Base-by-base conservation (phyloP, 2,888 invertebrate genomes). In the Tolmerus cingulatus region DNA sequence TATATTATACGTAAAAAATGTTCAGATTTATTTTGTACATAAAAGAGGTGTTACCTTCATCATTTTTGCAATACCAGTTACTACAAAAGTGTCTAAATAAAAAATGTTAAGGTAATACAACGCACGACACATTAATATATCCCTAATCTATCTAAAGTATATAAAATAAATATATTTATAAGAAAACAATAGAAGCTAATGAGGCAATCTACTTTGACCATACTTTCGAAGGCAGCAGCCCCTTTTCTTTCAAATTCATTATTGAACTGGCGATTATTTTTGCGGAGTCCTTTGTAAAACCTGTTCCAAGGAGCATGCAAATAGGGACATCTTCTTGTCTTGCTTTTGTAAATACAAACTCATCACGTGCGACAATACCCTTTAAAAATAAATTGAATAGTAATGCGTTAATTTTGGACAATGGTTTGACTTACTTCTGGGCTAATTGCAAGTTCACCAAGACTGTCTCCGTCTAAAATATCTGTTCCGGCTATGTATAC, bases 401-500 rank as follows among this genome's bases (percentile, higher is more conserved):
- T 16, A 3, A 3, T 74, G n/a, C 16, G 1, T 37, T 9, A 57
- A n/a, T 7, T 5, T 84, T 66, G 0, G 14, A 37, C 14, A 37
- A 51, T 76, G 9, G 30, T 8, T 51, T 1, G 30, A 55, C 79
- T 84, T 34, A 88, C 14, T 7, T 94, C 91, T 90, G 95, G 93
- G 88, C 95, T 94, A 81, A 97, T 94, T 9, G 94, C 92, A 90
- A 97, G 92, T 79, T 93, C 92, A 0, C 97, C 97, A 5, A 97
- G 93, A 0, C 95, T 95, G 91, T 97, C 97, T 0, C 95, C 95
- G 87, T 94, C 94, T 85, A 97, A 91, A 76, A 97, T 93, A 91
- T 97, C 97, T 0, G 97, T 97, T 0, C 97, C 97, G n/a, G 97
- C 97, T 91, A 97, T 97, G 92, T 97, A 97, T 51, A 97, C 94